A percentile compares a stretch with the other conserved stretches of the same genome.
These are phyloP conservation scores for Eumaeus atala DNA, from an alignment of 1,140 invertebrate genomes.

Conservation along the genomic window DNA sequence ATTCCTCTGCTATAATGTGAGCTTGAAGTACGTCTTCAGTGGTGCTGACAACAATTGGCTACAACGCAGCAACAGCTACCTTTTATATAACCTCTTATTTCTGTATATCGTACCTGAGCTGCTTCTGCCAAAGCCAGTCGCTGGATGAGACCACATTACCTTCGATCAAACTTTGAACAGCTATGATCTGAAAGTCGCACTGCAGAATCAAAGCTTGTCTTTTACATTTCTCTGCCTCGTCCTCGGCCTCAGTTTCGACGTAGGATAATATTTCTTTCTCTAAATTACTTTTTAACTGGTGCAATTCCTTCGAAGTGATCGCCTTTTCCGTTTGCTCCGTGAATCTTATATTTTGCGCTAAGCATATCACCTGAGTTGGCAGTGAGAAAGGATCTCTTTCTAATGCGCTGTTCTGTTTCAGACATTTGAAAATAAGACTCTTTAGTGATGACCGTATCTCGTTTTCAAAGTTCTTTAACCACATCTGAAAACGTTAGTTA, in stretches of 20 bases:
- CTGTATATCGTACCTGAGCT: no score
- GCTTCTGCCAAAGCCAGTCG: conserved; percentile 97
- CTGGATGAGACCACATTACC: conserved; percentile 77
- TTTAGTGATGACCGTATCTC: conserved; percentile 89
- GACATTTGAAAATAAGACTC: conserved; percentile 80
- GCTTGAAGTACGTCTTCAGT: no score
- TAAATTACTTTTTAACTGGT: conserved; percentile 53
- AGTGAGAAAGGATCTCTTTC: conserved; percentile 84
- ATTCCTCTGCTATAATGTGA: no score
- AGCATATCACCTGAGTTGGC: conserved; percentile 89
- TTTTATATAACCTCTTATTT: no score
- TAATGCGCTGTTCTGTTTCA: conserved; percentile 68
- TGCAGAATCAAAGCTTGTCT: conserved; percentile 90
- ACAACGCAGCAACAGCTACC: no score
- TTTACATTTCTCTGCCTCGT: conserved; percentile 78
- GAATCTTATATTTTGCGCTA: conserved; percentile 83
- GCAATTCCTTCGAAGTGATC: conserved; percentile 80
- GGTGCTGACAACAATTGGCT: no score
- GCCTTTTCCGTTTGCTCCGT: conserved; percentile 88
- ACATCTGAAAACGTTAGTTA: conserved; percentile 75
- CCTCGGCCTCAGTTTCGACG: conserved; percentile 47
- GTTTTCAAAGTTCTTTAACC: conserved; percentile 86
- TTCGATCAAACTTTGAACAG: conserved; percentile 86
- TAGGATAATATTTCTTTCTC: conserved; percentile 60
- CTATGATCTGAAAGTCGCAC: conserved; percentile 90